Base-by-base conservation (phyloP, 2,888 invertebrate species). In the Augiades crinisus region DNA sequence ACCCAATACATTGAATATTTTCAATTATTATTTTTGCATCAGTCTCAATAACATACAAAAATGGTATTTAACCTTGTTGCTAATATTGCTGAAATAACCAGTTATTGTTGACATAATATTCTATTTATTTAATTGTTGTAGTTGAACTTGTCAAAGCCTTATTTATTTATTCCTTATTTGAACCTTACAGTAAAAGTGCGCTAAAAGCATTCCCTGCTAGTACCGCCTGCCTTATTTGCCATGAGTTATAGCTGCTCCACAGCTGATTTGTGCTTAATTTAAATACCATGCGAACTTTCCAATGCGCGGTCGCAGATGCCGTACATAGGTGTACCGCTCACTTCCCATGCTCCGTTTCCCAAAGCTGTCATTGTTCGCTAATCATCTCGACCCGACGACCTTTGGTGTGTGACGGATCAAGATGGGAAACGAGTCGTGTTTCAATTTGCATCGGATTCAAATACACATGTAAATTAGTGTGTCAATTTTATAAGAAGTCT, bases 261-360 rank as follows among this genome's bases (percentile, higher is more conserved):
- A 36, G 24, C 46, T 24, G 17, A 30, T 57, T 58, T 49, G 41
- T 54, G 36, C 53, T 60, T 56, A 59, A 63, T 63, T 65, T 64
- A 56, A 62, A 63, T 60, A 56, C 54, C 64, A 64, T 65, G 67
- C 59, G 65, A 67, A 65, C 63, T 63, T 60, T 61, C 57, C 61
- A 53, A 54, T 56, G 51, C 55, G 21, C 57, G 54, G 44, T 50
- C n/a, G 57, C 47, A 53, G 54, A 36, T 54, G 54, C 53, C 54
- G 56, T 59, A 58, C 60, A 56, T 56, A 43, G 57, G 64, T 66
- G 64, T 70, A 78, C 72, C 73, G 77, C 75, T 78, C 68, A 22
- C 60, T 81, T 86, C 85, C 68, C 86, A 86, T 83, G 86, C 68
- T 72, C 83, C 62, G 76, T 72, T 86, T 86, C 86, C 64, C 86